A percentile compares a stretch with the other conserved stretches of the same genome.
Conservation (phyloP, 2,113 vertebrate genomes). For the Agapornis roseicollis region DNA sequence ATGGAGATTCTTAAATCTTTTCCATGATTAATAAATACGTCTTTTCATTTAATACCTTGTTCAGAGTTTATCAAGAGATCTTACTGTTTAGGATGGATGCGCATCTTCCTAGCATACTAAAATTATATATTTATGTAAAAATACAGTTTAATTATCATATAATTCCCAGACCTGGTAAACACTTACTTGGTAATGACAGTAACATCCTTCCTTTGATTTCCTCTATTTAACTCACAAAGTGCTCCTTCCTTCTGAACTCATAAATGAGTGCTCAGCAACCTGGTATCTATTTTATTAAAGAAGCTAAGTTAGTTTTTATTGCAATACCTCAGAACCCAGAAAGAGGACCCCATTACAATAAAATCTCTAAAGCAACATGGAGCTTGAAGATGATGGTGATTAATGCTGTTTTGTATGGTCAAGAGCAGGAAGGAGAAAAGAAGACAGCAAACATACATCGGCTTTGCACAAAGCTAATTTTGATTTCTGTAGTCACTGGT, state of each 20-base stretch:
- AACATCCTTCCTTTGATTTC: not conserved
- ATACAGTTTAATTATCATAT: not conserved
- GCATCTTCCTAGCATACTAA: not conserved
- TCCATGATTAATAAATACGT: not conserved
- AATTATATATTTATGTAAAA: not conserved
- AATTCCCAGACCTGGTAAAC: not conserved
- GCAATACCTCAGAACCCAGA: not conserved
- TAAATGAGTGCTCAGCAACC: not conserved
- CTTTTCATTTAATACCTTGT: not conserved
- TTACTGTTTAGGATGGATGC: not conserved
- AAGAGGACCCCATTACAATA: not conserved
- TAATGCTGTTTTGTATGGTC: not conserved
- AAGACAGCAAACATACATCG: not conserved
- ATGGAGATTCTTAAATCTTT: not conserved
- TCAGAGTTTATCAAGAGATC: not conserved
- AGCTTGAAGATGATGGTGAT: not conserved
- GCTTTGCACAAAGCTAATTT: not conserved
- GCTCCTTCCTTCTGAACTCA: not conserved
- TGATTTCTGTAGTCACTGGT: not conserved
- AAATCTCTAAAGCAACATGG: not conserved
- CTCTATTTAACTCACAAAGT: not conserved
- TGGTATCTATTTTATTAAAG: not conserved
- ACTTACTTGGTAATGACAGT: not conserved
- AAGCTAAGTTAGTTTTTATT: not conserved
- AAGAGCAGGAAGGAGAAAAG: not conserved